A percentile compares a stretch with the other conserved stretches of the same genome.
Evolutionary conservation across 2,113 vertebrate genomes (phyloP).

Genomic region (Empidonax alnorum): DNA sequence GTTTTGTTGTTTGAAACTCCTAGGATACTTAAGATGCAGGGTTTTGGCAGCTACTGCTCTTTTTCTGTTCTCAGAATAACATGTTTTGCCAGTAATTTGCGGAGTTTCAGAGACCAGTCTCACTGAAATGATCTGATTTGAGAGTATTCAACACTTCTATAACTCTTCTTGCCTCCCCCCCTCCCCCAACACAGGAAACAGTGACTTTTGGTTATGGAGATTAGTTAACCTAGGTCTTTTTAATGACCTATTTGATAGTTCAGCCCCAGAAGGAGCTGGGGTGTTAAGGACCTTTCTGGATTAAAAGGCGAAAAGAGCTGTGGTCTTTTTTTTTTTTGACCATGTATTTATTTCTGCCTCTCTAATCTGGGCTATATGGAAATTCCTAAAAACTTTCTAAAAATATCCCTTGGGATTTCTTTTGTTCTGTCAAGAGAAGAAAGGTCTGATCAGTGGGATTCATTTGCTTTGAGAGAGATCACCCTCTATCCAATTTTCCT

Average conservation of each 20-base stretch:
- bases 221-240: background rate
- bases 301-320: background rate
- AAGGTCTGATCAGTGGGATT: background rate
- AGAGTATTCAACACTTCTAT: background rate
- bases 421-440: background rate
- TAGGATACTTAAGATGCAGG: background rate
- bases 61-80: background rate
- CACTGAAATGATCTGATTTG: background rate
- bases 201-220: background rate
- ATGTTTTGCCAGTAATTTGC: background rate
- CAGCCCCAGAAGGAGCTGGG: background rate
- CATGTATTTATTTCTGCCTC: background rate
- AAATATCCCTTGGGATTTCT: background rate
- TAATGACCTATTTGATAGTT: background rate
- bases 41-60: background rate
- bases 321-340: background rate
- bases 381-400: background rate
- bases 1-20: background rate
- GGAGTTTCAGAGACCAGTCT: background rate
- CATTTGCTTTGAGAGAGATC: background rate
- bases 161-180: accelerated
- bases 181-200: background rate
- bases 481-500: background rate
- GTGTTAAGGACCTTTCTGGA: background rate
- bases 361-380: background rate